phyloP scores from a whole-genome alignment of 1,140 invertebrate species.

The Temnothorax longispinosus region DNA sequence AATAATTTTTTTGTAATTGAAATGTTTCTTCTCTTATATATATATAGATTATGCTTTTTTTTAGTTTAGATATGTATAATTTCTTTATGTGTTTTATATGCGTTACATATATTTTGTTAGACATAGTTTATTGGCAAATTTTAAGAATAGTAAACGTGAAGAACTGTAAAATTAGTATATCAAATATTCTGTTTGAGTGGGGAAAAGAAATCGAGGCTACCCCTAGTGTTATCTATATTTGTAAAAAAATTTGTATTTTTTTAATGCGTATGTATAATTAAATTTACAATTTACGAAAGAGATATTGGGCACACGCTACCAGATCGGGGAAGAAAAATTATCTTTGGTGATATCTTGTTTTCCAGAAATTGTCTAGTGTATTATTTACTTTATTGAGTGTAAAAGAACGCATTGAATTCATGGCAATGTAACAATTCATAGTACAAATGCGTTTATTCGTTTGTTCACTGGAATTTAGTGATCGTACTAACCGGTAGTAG shows the following conservation, averaged over 20 bases:
- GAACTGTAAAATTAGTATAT: neutral
- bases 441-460: slow-evolving; percentile 21
- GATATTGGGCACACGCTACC: neutral
- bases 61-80: too few relatives aligned
- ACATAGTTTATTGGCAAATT: too few relatives aligned
- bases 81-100: neutral
- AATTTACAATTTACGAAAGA: neutral
- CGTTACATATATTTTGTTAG: neutral
- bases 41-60: too few relatives aligned
- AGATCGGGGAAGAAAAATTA: neutral
- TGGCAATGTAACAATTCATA: slow-evolving; percentile 5
- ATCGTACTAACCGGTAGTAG: slow-evolving; percentile 33
- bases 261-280: neutral
- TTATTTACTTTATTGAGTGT: neutral
- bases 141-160: too few relatives aligned
- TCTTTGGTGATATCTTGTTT: neutral
- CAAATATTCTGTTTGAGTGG: neutral
- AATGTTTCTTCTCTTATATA: neutral
- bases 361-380: neutral
- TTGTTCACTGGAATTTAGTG: slow-evolving; percentile 32
- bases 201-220: neutral
- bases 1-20: neutral
- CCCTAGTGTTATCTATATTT: neutral
- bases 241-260: neutral
- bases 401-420: neutral